Evolutionary conservation across 2,113 vertebrate species (phyloP).

Genomic region (Lota lota): DNA sequence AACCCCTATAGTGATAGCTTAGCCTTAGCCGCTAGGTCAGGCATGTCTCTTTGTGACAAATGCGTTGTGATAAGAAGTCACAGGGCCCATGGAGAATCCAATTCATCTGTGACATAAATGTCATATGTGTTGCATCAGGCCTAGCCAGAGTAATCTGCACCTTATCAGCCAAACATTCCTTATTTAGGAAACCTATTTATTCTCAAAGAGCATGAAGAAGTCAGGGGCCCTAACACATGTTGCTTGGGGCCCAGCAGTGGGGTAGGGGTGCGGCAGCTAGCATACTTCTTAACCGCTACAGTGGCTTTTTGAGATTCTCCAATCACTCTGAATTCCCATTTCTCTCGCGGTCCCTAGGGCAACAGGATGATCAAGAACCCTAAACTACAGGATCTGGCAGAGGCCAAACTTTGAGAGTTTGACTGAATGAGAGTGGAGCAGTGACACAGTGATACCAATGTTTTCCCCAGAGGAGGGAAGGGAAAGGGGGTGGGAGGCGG

Average conservation of each 20-base stretch:
- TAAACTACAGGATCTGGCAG: constrained; percentile 59
- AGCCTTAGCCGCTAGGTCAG: too few relatives aligned
- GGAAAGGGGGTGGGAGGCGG: constrained; percentile 16
- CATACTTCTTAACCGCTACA: constrained; percentile 32
- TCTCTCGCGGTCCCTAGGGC: constrained; percentile 36
- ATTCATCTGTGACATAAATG: too few relatives aligned
- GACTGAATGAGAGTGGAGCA: constrained; percentile 53
- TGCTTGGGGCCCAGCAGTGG: too few relatives aligned
- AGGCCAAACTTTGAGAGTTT: constrained; percentile 57
- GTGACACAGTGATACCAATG: constrained; percentile 36
- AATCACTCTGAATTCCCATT: constrained; percentile 43
- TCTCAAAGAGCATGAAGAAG: too few relatives aligned
- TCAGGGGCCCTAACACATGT: too few relatives aligned
- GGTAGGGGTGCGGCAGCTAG: too few relatives aligned
- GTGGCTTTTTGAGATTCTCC: constrained; percentile 39
- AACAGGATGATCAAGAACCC: constrained; percentile 47
- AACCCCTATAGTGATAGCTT: too few relatives aligned
- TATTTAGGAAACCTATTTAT: too few relatives aligned
- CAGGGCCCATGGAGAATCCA: constrained; percentile 2
- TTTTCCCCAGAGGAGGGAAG: constrained; percentile 34
- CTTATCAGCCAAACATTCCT: too few relatives aligned
- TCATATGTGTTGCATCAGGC: constrained; percentile 19
- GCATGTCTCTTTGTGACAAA: constrained; percentile 38
- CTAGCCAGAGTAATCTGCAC: too few relatives aligned
- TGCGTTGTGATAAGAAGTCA: constrained; percentile 43